Percentiles rank a stretch among this genome's conserved stretches.
Conservation (phyloP, 2,797 vertebrate species). For the Malurus splendens region DNA sequence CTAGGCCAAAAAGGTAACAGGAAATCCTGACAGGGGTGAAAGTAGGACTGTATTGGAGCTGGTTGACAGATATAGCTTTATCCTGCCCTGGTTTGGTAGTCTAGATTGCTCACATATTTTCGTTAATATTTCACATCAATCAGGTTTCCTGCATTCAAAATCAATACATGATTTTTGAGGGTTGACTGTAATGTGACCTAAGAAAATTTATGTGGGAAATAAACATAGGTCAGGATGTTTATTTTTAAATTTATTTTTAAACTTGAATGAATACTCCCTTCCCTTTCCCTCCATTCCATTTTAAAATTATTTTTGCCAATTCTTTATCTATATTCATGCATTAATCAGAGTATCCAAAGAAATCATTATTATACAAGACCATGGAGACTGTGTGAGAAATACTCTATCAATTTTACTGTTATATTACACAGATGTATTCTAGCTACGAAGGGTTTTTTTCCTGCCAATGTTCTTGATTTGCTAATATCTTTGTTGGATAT, state of each 20-base stretch:
- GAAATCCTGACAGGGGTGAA: background rate
- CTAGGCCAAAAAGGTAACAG: rapidly evolving
- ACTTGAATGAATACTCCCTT: background rate
- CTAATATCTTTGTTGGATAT: background rate
- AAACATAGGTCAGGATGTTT: background rate
- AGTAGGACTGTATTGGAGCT: background rate
- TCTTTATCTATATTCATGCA: background rate
- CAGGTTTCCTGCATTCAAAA: background rate
- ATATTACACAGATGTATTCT: rapidly evolving
- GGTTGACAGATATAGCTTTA: background rate
- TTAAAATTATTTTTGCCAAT: background rate
- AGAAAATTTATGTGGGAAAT: background rate
- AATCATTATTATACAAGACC: background rate
- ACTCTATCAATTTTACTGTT: background rate
- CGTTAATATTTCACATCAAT: background rate
- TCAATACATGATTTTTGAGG: background rate
- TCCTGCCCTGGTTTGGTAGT: background rate
- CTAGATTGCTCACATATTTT: background rate
- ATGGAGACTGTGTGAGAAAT: background rate
- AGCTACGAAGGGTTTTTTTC: background rate
- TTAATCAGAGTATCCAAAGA: background rate
- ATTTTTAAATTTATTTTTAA: background rate
- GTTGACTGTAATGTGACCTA: background rate
- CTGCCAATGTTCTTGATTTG: background rate
- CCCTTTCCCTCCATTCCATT: background rate